Base-by-base conservation (phyloP, 2,888 invertebrate species). In the Eilema caniola region DNA sequence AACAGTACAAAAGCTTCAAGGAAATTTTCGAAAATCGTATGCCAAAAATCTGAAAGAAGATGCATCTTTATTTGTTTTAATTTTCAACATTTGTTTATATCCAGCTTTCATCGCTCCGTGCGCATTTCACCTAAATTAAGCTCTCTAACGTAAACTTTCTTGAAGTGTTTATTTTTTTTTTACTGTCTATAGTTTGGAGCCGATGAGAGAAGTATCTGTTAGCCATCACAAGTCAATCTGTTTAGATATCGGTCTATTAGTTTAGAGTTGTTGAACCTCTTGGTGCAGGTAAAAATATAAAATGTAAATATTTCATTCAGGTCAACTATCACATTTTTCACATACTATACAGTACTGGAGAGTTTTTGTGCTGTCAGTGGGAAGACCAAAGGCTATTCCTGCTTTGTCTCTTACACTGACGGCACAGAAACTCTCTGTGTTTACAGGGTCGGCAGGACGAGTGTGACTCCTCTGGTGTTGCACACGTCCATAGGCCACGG, bases 51-150 rank as follows among this genome's bases (percentile, higher is more conserved):
- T 71, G 61, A 28, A 69, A 11, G 33, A 62, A 62, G 72, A 77
- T 75, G 59, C 63, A 79, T 79, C 68, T 62, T 59, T 41, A 56
- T 60, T 69, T 66, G 11, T 64, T 68, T 65, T 12, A 31, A 65
- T 67, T 65, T 41, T 16, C 4, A 67, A 63, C 71, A 66, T 47
- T 37, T 77, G 72, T 72, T 78, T 74, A 76, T 65, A 37, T 62
- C 10, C 10, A 80, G 63, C 83, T 83, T 70, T 83, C 81, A 83
- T 73, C 83, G 79, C 59, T 31, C 41, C 67, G 70, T 74, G 76
- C 82, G 79, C 72, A 83, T 83, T 68, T 73, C 20, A 76, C 69
- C 66, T 71, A 79, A 77, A 77, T 75, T 73, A 69, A 80, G 69
- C 69, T 60, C 68, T 70, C 71, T 79, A 81, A 67, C n/a, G 60